Conservation (phyloP, 2,888 invertebrate species). For the Chrysodeixis includens region DNA sequence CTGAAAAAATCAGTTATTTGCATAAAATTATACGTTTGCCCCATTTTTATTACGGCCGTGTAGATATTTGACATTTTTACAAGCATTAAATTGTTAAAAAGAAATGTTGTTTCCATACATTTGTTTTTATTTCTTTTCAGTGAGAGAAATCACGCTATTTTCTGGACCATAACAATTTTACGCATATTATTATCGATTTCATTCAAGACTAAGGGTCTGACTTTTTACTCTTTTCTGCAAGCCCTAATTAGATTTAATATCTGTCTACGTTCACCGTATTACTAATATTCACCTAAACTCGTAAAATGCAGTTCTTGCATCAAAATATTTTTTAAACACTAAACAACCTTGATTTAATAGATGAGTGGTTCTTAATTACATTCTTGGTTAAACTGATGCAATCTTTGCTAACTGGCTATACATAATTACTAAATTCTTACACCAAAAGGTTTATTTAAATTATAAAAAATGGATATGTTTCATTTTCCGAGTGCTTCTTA, state of each 20-base stretch:
- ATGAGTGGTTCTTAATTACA: conserved; percentile 13
- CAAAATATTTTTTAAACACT: conserved; percentile 22
- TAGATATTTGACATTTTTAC: too few relatives aligned
- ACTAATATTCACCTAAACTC: conserved; percentile 16
- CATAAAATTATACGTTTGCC: conserved; percentile 9
- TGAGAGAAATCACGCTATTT: too few relatives aligned
- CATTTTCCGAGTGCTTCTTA: too few relatives aligned
- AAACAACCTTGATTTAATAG: conserved; percentile 22
- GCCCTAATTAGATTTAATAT: background rate
- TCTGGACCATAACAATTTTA: too few relatives aligned
- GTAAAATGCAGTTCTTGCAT: conserved; percentile 25
- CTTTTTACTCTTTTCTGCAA: too few relatives aligned
- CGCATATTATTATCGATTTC: too few relatives aligned
- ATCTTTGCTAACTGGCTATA: conserved; percentile 18
- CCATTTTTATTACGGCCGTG: background rate
- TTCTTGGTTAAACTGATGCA: conserved; percentile 11
- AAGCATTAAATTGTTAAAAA: too few relatives aligned
- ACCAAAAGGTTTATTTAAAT: too few relatives aligned
- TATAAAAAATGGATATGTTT: too few relatives aligned
- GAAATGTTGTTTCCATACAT: too few relatives aligned
- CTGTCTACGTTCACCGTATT: background rate
- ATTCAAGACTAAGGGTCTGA: too few relatives aligned
- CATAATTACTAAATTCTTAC: conserved; percentile 11
- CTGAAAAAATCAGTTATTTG: conserved; percentile 31
- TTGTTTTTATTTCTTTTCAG: too few relatives aligned